A percentile compares a stretch with the other conserved stretches of the same genome.
phyloP scores from a whole-genome alignment of 2,113 vertebrate genomes.

The Myiozetetes cayanensis region DNA sequence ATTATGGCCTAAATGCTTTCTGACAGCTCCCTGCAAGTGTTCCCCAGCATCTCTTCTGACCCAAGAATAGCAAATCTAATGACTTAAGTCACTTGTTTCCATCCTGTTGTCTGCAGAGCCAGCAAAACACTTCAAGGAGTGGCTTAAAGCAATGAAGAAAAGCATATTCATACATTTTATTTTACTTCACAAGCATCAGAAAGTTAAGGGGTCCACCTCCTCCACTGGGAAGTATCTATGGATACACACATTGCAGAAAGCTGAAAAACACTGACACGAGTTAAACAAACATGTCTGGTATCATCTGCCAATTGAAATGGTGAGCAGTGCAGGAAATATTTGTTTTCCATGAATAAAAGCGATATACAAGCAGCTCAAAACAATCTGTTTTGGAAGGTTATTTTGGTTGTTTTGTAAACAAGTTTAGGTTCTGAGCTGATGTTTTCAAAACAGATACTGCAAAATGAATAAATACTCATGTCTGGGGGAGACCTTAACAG shows the following conservation, averaged over 20 bases:
- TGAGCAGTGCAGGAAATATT: neutral
- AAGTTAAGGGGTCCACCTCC: constrained; percentile 8
- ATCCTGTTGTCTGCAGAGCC: neutral
- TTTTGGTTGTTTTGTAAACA: constrained; percentile 39
- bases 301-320: constrained; percentile 32
- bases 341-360: neutral
- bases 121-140: neutral
- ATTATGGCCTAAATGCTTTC: neutral
- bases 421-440: constrained; percentile 26
- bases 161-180: neutral
- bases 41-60: neutral
- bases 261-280: constrained; percentile 5
- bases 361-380: constrained; percentile 23
- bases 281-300: constrained; percentile 29
- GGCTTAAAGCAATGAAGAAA: neutral
- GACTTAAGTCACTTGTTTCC: neutral
- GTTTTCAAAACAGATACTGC: constrained; percentile 30
- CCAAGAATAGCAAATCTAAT: neutral
- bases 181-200: neutral
- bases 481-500: neutral
- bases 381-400: constrained; percentile 47
- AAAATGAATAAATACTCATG: constrained; percentile 4
- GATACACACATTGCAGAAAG: neutral
- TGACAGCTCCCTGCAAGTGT: neutral
- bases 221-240: constrained; percentile 13